Conservation (phyloP, 2,888 invertebrate species). For the Amphipoea lucens region DNA sequence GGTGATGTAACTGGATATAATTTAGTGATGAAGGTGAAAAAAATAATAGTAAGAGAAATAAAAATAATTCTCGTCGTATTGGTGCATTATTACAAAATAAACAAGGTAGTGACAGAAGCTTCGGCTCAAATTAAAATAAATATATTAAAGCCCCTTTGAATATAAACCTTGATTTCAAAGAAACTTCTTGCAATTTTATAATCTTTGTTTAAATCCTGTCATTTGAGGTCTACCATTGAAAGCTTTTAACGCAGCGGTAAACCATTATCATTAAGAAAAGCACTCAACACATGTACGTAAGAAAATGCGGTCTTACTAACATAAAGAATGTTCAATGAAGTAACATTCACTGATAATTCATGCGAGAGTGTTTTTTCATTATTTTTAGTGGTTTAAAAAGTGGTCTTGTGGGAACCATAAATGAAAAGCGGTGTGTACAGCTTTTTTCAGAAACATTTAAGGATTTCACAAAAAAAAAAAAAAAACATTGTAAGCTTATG, state of each 20-base stretch:
- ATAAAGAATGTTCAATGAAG: not conserved
- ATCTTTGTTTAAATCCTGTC: not conserved
- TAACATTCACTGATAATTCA: not conserved
- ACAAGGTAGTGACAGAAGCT: not conserved
- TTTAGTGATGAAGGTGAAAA: conserved; percentile 1
- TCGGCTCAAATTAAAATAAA: not conserved
- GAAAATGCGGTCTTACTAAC: conserved; percentile 2
- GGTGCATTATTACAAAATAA: conserved; percentile 1
- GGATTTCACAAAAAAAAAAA: not conserved
- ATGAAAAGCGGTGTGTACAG: not conserved
- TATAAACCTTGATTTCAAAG: not conserved
- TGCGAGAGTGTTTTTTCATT: conserved; percentile 10
- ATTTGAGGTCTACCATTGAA: conserved; percentile 23
- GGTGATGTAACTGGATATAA: not conserved
- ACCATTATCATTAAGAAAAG: conserved; percentile 39
- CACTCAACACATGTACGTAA: conserved; percentile 27
- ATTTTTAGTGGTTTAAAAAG: not conserved
- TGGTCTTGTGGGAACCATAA: not conserved
- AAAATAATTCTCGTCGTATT: not conserved
- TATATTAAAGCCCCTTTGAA: not conserved
- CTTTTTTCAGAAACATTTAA: not conserved
- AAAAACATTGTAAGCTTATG: not conserved
- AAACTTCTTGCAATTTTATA: conserved; percentile 9
- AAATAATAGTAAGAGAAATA: not conserved
- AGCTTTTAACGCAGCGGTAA: conserved; percentile 33